Evolutionary conservation across 1,140 invertebrate genomes (phyloP).

Genomic region (Colletes gigas): DNA sequence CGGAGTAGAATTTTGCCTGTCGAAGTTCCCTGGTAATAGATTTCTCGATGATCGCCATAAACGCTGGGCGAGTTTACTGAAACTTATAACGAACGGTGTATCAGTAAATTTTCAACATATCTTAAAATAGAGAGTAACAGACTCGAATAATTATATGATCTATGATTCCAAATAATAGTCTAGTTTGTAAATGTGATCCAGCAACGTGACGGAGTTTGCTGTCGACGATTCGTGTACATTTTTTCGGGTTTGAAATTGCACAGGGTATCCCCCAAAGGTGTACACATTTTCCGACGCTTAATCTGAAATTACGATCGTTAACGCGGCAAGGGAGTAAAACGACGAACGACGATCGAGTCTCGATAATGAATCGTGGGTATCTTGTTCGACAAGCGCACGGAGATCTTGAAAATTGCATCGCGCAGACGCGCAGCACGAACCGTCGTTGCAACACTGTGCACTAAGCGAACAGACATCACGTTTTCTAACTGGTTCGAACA

Average conservation of each 20-base stretch:
- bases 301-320: slow-evolving; percentile 42
- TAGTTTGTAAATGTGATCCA: too few relatives aligned
- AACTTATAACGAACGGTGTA: too few relatives aligned
- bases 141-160: not conserved
- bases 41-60: too few relatives aligned
- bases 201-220: not conserved
- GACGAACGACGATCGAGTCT: not conserved
- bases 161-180: not conserved
- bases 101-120: not conserved
- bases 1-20: not conserved
- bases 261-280: slow-evolving; percentile 8
- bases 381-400: slow-evolving; percentile 42
- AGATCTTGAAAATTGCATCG: slow-evolving; percentile 62
- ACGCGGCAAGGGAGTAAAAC: slow-evolving; percentile 21
- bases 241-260: slow-evolving; percentile 8
- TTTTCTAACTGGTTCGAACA: not conserved
- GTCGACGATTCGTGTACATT: not conserved
- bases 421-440: slow-evolving; percentile 49
- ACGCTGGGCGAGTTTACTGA: too few relatives aligned
- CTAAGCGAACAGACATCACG: not conserved
- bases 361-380: slow-evolving; percentile 41
- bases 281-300: slow-evolving; percentile 34
- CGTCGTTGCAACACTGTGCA: slow-evolving; percentile 17
- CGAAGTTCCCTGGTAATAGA: too few relatives aligned
- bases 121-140: too few relatives aligned